Evolutionary conservation across 2,797 vertebrate species (phyloP).

Genomic region (Hypotaenidia philippensis): DNA sequence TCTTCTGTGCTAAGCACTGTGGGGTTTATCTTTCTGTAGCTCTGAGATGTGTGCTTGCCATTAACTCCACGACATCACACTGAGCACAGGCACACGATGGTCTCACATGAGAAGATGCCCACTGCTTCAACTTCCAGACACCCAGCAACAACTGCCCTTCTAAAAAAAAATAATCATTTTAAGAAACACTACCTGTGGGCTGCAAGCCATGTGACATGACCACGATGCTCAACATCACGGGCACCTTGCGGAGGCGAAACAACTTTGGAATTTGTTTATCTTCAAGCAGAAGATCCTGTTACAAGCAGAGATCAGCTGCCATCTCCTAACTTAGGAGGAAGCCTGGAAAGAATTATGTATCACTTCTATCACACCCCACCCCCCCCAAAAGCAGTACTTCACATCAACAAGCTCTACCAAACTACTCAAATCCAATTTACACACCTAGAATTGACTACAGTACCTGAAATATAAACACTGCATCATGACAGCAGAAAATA

Average conservation of each 20-base stretch:
- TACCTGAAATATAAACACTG: not conserved
- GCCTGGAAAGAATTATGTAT: not conserved
- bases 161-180: not conserved
- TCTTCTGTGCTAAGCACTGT: not conserved
- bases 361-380: not conserved
- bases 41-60: not conserved
- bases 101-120: not conserved
- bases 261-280: not conserved
- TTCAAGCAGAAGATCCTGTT: not conserved
- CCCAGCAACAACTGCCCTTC: not conserved
- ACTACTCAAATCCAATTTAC: not conserved
- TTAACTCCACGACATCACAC: accelerated
- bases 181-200: not conserved
- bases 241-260: not conserved
- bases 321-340: not conserved
- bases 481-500: not conserved
- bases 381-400: not conserved
- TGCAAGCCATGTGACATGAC: accelerated
- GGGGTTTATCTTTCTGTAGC: not conserved
- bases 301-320: not conserved
- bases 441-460: not conserved
- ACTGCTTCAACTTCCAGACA: not conserved
- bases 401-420: not conserved
- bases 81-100: not conserved
- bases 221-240: accelerated